Base-by-base conservation (phyloP, 2,888 invertebrate genomes). In the Drosophila paracracens region DNA sequence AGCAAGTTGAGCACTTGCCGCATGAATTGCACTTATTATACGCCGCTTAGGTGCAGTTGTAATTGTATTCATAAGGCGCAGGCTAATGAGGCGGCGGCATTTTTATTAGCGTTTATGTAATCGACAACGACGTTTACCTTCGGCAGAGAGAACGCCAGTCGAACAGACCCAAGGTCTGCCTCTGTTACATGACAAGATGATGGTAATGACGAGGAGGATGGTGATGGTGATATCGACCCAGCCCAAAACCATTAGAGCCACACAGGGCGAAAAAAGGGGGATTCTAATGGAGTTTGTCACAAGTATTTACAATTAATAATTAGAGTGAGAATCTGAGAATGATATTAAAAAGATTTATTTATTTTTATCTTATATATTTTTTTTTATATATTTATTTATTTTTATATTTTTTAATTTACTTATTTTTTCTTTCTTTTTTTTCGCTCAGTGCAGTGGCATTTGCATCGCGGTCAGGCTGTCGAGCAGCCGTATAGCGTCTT, bases 71-170 rank as follows among this genome's bases (percentile, higher is more conserved):
- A 79, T 74, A 69, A 71, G 71, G 57, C 54, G 53, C 68, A 63
- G 71, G 64, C 86, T 86, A 88, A 84, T 88, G 89, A 86, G 75
- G 68, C 81, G 51, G 54, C 70, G 43, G 83, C 78, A 85, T 80
- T 82, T 88, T 78, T 81, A 83, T 85, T 88, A 81, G 79, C 71
- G 54, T 82, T 84, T 83, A 85, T 78, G 78, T 72, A 85, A 83
- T 59, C 54, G 51, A 74, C 64, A 43, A 40, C 66, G 58, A 38
- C 36, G 61, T 76, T 80, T 73, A 77, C 83, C 85, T 83, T 88
- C 86, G 71, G 48, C 66, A 54, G 16, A 10, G 81, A 77, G 86
- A 82, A 80, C 81, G 81, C 33, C 82, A 73, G 50, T 18, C 33
- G 18, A 40, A 27, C 6, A 71, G 52, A n/a, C 51, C n/a, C 18